A percentile compares a stretch with the other conserved stretches of the same genome.
Conservation (phyloP, 2,888 invertebrate genomes). For the Pinctada fucata region DNA sequence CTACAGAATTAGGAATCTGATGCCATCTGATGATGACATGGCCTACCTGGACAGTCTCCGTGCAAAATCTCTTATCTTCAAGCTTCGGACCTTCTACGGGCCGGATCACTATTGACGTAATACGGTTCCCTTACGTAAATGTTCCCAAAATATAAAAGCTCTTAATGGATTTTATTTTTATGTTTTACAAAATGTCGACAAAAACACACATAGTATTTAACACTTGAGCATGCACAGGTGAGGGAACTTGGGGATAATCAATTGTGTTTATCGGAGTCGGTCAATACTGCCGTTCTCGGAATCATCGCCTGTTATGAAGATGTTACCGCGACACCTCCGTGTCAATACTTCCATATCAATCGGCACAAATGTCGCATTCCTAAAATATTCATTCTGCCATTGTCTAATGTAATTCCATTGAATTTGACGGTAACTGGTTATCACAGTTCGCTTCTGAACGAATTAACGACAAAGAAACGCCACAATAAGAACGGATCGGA, state of each 20-base stretch:
- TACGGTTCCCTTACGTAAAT: background rate
- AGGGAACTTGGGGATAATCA: background rate
- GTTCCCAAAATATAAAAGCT: background rate
- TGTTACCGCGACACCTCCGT: background rate
- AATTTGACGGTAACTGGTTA: no score
- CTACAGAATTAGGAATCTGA: background rate
- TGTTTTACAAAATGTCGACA: background rate
- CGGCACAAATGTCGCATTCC: background rate
- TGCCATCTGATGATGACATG: no score
- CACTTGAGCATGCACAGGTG: slow-evolving; percentile 4
- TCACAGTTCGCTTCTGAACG: no score
- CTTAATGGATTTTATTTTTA: background rate
- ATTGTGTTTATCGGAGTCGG: background rate
- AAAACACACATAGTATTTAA: background rate
- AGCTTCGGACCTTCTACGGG: no score
- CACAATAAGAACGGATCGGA: no score
- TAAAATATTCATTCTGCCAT: background rate
- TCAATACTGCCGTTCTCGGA: background rate
- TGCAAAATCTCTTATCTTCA: no score
- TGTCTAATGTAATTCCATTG: background rate
- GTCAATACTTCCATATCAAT: background rate
- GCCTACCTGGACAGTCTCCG: no score
- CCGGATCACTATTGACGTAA: background rate
- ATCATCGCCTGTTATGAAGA: background rate
- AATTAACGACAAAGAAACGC: no score